Conservation (phyloP, 2,113 vertebrate genomes). For the Sphyrna mokarran region DNA sequence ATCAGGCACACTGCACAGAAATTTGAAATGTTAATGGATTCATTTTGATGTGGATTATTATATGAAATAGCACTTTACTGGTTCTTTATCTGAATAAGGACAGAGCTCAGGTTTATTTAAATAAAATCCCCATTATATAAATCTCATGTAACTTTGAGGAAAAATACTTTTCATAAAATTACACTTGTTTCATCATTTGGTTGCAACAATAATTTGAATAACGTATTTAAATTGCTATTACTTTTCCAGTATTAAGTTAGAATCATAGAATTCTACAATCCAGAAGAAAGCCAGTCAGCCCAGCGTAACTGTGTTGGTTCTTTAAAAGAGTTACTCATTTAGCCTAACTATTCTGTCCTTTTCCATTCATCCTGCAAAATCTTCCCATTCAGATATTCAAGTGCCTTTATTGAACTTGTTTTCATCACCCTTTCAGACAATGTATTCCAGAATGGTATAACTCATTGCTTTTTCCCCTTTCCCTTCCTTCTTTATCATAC, state of each 20-base stretch:
- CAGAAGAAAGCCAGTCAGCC: neutral
- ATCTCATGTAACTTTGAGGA: neutral
- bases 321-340: neutral
- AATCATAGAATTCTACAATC: neutral
- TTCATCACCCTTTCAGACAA: neutral
- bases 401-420: neutral
- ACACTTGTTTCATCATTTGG: neutral
- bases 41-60: neutral
- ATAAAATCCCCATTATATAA: neutral
- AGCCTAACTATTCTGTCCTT: neutral
- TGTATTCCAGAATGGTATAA: neutral
- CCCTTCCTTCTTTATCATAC: neutral
- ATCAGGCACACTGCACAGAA: conserved; percentile 7
- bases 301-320: neutral
- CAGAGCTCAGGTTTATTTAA: conserved; percentile 3
- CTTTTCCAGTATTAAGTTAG: neutral
- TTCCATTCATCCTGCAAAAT: neutral
- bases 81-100: conserved; percentile 17
- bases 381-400: neutral
- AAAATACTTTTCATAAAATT: neutral
- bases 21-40: conserved; percentile 32
- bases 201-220: neutral
- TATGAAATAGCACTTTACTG: neutral
- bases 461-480: neutral
- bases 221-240: neutral